phyloP scores from a whole-genome alignment of 2,888 invertebrate species.

The Cyclophora albipunctata region DNA sequence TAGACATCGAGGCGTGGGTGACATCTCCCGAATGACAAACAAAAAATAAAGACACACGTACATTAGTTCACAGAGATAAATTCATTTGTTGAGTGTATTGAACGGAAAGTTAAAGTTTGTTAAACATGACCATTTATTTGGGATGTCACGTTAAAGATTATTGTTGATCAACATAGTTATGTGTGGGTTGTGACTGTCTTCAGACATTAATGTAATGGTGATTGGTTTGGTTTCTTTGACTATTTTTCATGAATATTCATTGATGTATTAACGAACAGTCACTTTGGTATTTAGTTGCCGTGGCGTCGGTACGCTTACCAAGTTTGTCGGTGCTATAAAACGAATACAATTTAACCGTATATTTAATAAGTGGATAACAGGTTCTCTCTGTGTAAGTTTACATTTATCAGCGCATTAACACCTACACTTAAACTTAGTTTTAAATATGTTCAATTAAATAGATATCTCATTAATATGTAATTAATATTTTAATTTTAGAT shows the following conservation, averaged over 20 bases:
- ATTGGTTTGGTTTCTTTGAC: constrained; percentile 18
- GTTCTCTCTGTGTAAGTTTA: too few species aligned
- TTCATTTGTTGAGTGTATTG: constrained; percentile 36
- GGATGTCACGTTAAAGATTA: constrained; percentile 26
- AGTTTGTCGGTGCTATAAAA: too few species aligned
- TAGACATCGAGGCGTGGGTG: constrained; percentile 59
- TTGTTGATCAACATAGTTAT: constrained; percentile 10
- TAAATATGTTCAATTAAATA: not conserved
- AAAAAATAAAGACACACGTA: constrained; percentile 27
- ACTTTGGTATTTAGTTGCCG: constrained; percentile 10
- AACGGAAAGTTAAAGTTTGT: constrained; percentile 23
- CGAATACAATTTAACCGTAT: not conserved
- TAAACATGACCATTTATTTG: constrained; percentile 25
- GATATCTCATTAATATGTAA: too few species aligned
- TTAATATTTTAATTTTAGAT: too few species aligned
- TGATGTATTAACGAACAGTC: constrained; percentile 15
- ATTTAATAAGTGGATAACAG: too few species aligned
- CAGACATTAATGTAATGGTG: constrained; percentile 19
- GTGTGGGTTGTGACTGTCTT: constrained; percentile 18
- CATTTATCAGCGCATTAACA: too few species aligned
- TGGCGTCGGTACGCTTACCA: not conserved
- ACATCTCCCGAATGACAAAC: constrained; percentile 48
- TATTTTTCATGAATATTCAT: constrained; percentile 24
- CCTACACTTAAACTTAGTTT: not conserved
- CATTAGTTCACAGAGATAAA: constrained; percentile 38